Conservation (phyloP, 2,888 invertebrate genomes). For the Omphaloscelis lunosa region DNA sequence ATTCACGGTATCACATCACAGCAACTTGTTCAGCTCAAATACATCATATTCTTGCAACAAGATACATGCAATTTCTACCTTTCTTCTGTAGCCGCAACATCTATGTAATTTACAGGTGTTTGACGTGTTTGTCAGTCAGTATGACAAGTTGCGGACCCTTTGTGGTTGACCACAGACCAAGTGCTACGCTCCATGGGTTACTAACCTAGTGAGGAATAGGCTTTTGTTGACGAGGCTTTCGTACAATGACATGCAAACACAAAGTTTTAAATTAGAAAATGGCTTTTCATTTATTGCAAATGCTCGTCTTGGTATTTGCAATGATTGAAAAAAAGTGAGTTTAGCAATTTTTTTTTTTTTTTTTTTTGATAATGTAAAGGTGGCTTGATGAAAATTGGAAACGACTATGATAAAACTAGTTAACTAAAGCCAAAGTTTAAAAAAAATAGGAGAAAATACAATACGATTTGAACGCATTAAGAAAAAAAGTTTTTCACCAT, state of each 20-base stretch:
- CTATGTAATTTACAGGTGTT: conserved; percentile 9
- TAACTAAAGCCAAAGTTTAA: background rate
- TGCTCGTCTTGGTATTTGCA: background rate
- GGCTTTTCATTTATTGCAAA: background rate
- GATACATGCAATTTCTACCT: conserved; percentile 18
- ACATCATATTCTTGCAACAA: background rate
- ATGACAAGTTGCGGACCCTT: conserved; percentile 46
- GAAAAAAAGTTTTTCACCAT: background rate
- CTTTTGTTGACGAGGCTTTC: conserved; percentile 17
- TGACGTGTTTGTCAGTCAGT: conserved; percentile 25
- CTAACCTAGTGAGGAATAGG: conserved; percentile 46
- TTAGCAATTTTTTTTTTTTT: background rate
- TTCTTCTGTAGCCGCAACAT: conserved; percentile 37
- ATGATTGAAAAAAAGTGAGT: background rate
- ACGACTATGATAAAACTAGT: background rate
- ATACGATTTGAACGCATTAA: too few species aligned
- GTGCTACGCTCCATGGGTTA: conserved; percentile 39
- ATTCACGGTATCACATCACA: background rate
- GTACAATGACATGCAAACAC: background rate
- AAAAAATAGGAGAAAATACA: background rate
- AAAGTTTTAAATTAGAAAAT: background rate
- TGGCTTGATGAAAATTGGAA: background rate
- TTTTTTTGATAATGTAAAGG: background rate
- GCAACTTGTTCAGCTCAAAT: background rate
- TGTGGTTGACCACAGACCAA: conserved; percentile 52